These are phyloP conservation scores for Byasa hedistus DNA, from an alignment of 2,888 invertebrate genomes.

Conservation along the genomic window DNA sequence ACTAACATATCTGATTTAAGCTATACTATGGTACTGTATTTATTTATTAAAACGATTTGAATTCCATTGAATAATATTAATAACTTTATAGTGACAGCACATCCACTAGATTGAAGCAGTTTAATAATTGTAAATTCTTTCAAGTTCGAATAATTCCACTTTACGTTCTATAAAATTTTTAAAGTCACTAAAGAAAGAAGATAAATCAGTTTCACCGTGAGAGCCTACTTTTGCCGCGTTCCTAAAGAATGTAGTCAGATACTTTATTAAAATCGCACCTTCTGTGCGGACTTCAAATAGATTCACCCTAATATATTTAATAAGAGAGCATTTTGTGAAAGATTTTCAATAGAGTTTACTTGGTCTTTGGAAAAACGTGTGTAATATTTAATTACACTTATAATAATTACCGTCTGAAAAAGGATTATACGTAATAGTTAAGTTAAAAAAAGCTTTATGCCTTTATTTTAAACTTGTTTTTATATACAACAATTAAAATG, in stretches of 20 bases:
- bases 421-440: too few relatives aligned
- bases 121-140: neutral
- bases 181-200: conserved; percentile 9
- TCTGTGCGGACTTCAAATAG: conserved; percentile 7
- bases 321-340: neutral
- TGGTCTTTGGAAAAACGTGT: too few relatives aligned
- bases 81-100: too few relatives aligned
- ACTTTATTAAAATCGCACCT: conserved; percentile 13
- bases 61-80: too few relatives aligned
- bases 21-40: too few relatives aligned
- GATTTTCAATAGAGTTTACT: neutral
- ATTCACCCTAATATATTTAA: conserved; percentile 6
- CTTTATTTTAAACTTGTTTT: too few relatives aligned
- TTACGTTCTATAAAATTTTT: neutral
- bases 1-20: too few relatives aligned
- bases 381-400: too few relatives aligned
- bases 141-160: neutral
- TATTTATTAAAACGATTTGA: too few relatives aligned
- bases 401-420: too few relatives aligned
- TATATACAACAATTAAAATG: too few relatives aligned
- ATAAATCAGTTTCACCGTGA: conserved; percentile 23
- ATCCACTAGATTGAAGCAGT: neutral
- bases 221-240: conserved; percentile 11
- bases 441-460: too few relatives aligned
- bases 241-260: conserved; percentile 15